Conservation (phyloP, 1,140 invertebrate species). For the Drosophila burlai region DNA sequence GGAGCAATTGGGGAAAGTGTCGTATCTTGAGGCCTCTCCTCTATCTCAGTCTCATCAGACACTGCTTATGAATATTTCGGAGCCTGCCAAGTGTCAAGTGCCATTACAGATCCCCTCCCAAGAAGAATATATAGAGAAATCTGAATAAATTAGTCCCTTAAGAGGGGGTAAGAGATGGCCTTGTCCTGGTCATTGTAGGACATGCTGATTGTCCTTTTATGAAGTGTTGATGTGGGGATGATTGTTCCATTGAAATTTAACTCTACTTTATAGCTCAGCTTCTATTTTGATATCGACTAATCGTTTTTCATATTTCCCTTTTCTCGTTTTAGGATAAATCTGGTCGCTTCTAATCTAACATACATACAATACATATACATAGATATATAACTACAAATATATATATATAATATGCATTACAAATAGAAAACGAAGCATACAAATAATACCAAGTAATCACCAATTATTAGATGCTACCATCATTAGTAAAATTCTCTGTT, state of each 20-base stretch:
- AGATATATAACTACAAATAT: conserved; percentile 43
- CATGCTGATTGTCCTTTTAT: conserved; percentile 69
- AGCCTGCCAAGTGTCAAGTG: conserved; percentile 66
- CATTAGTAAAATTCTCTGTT: conserved; percentile 77
- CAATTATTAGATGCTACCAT: conserved; percentile 78
- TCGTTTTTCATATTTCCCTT: background rate
- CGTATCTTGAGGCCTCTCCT: background rate
- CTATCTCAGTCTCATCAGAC: conserved; percentile 64
- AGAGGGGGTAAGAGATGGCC: background rate
- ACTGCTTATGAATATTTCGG: conserved; percentile 75
- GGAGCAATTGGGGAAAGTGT: conserved; percentile 16
- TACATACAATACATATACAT: conserved; percentile 59
- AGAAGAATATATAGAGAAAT: conserved; percentile 3
- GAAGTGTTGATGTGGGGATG: conserved; percentile 64
- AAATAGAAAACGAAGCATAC: conserved; percentile 57
- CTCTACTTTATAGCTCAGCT: background rate
- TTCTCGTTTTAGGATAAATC: conserved; percentile 70
- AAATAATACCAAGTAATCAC: conserved; percentile 66
- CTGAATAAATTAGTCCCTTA: conserved; percentile 72
- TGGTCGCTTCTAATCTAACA: conserved; percentile 80
- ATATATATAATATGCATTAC: conserved; percentile 55
- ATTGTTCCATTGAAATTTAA: conserved; percentile 4
- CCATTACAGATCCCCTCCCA: conserved; percentile 2
- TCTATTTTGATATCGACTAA: background rate
- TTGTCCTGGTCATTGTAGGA: conserved; percentile 36